Base-by-base conservation (phyloP, 2,113 vertebrate species). In the Phaethornis superciliosus region DNA sequence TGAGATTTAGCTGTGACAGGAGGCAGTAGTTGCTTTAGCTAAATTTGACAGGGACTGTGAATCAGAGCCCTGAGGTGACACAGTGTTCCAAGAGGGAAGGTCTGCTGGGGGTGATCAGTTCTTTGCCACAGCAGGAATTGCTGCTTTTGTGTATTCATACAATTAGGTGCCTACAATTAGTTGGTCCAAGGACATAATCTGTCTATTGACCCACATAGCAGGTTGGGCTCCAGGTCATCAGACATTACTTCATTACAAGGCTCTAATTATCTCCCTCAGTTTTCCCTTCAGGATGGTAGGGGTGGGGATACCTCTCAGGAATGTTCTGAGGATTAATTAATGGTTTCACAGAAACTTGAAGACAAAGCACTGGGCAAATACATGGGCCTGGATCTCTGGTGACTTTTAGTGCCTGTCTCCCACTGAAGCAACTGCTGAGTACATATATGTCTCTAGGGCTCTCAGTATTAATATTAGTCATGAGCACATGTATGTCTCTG, bases 71-170 rank as follows among this genome's bases (percentile, higher is more conserved):
- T 40, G 80, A 75, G 85, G 72, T 93, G 94, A 84, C 5, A 16
- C 84, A 81, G 64, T 86, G 92, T 95, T 93, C 72, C 56, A 74
- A 75, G 68, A 92, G 68, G 68, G 82, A 91, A 88, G 71, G 47
- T 37, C 79, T 86, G 75, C 94, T 93, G 92, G 82, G 59, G 60
- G 37, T 81, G 71, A 93, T 63, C 12, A 44, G 44, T 96, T 91
- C 88, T 90, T 90, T 92, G 68, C 60, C 59, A 59, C 0, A 3
- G 44, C 0, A 10, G 84, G 94, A 92, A 81, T 90, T 68, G 55
- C 80, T 92, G 88, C 76, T 95, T 95, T 91, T 95, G 52, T 88
- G 40, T 89, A 76, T 67, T 96, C 88, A 93, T 83, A 85, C 85
- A 90, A 83, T 93, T 83, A 88, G 72, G 60, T 85, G 72, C 75